These are phyloP conservation scores for Entelurus aequoreus DNA, from an alignment of 2,113 vertebrate species.

Conservation along the genomic window DNA sequence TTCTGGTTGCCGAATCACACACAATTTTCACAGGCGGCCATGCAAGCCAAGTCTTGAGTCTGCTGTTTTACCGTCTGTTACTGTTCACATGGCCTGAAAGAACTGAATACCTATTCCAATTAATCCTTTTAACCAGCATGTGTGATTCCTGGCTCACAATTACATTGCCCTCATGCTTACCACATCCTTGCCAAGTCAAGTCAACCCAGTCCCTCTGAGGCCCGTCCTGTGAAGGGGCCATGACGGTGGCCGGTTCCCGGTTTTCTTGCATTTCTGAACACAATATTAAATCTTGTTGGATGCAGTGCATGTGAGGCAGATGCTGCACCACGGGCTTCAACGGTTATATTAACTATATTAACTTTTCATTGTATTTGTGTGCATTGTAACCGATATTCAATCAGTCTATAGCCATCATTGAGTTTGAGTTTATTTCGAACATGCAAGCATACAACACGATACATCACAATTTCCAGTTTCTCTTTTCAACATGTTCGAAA, in stretches of 20 bases:
- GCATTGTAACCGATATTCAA: no score
- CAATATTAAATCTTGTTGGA: neutral
- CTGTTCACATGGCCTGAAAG: constrained; percentile 62
- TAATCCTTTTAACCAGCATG: constrained; percentile 67
- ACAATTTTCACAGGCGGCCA: constrained; percentile 18
- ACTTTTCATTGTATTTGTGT: neutral
- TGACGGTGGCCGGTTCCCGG: constrained; percentile 4
- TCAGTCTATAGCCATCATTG: no score
- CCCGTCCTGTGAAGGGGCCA: constrained; percentile 21
- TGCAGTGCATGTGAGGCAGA: neutral
- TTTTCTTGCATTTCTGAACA: constrained; percentile 15
- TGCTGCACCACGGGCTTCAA: neutral
- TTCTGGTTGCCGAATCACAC: constrained; percentile 42
- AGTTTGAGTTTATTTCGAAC: no score
- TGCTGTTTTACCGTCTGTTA: constrained; percentile 56
- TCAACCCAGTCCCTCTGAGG: constrained; percentile 44
- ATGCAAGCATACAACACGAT: no score
- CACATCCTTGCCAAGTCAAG: constrained; percentile 42
- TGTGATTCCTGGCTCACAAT: constrained; percentile 55
- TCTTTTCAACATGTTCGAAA: no score
- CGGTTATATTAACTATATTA: neutral
- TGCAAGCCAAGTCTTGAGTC: constrained; percentile 47
- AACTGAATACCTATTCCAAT: constrained; percentile 62
- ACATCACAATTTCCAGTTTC: no score
- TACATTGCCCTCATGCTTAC: constrained; percentile 28